Evolutionary conservation across 2,797 vertebrate species (phyloP), one percentile per base, ranked within the genome.

Genomic region (Gouania willdenowi): DNA sequence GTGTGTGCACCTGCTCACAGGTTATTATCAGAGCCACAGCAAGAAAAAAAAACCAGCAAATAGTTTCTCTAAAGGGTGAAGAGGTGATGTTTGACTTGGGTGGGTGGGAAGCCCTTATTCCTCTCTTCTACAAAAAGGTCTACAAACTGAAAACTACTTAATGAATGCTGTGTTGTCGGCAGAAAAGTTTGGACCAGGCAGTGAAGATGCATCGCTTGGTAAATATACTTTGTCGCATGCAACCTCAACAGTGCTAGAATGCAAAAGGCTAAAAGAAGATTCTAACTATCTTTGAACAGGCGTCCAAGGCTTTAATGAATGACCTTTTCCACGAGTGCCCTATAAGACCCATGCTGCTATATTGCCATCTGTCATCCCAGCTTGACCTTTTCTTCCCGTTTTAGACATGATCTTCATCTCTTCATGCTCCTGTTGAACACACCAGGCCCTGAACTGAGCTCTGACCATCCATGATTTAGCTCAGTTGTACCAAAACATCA

Each of bases 371-470:
- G 41, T 65, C 57, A 55, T 66, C 55, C 48, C 35, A 40, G 22
- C 34, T 13, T 54, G 59, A 81, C 65, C 61, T 75, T 77, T 73
- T 36, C 27, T 21, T 48, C 56, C 49, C 25, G 48, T 49, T 70
- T 79, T 43, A 33, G 41, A 46, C 38, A n/a, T n/a, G n/a, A n/a
- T 27, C 26, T 43, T 36, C 11, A 31, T 61, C 42, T 74, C 71
- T 66, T 71, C 68, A 66, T 54, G 30, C 28, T 42, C 28, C 53
- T 11, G 34, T 36, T 10, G 52, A 33, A 63, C 43, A 51, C 31
- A 19, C 18, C 26, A 53, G 13, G 18, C 15, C 16, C 20, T 15
- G 20, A 12, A 27, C 41, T 19, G 23, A 42, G 6, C 50, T 37
- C 18, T 31, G 23, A 30, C 28, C 24, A 35, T 21, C 11, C 31